phyloP scores from a whole-genome alignment of 2,888 invertebrate genomes.

The Nebria brevicollis region DNA sequence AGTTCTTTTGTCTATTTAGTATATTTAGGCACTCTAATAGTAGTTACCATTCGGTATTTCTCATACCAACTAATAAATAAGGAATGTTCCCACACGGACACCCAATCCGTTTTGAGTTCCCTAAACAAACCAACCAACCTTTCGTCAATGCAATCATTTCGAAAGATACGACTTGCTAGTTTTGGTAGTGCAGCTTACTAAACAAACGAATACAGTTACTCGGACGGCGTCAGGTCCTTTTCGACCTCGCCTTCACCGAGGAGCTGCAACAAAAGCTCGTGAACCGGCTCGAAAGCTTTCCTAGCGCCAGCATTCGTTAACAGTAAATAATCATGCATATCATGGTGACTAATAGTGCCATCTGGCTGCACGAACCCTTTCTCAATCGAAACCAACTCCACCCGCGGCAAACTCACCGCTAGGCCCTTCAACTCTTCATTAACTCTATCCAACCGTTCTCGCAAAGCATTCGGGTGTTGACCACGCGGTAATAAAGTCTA shows the following conservation, averaged over 20 bases:
- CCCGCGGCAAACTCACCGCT: constrained; percentile 71
- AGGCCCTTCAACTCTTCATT: constrained; percentile 78
- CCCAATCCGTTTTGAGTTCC: background rate
- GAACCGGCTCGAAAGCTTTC: constrained; percentile 87
- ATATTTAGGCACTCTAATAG: no score
- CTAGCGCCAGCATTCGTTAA: constrained; percentile 87
- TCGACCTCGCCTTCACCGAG: constrained; percentile 80
- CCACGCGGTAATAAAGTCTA: constrained; percentile 90
- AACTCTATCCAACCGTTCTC: constrained; percentile 80
- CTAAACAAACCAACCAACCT: background rate
- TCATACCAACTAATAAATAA: no score
- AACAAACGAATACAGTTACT: constrained; percentile 61
- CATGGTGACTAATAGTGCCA: constrained; percentile 86
- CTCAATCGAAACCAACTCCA: constrained; percentile 82
- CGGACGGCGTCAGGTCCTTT: constrained; percentile 78
- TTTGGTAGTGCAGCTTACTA: background rate
- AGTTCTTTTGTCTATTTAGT: no score
- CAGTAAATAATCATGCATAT: constrained; percentile 92
- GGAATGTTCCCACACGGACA: no score
- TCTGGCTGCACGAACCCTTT: constrained; percentile 81
- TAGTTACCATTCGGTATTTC: no score
- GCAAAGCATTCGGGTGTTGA: constrained; percentile 81
- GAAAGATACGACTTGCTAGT: background rate
- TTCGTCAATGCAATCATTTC: background rate
- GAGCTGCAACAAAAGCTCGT: constrained; percentile 81